These are phyloP conservation scores for Pygmarrhopalites habei DNA, from an alignment of 1,140 invertebrate species.

Conservation along the genomic window DNA sequence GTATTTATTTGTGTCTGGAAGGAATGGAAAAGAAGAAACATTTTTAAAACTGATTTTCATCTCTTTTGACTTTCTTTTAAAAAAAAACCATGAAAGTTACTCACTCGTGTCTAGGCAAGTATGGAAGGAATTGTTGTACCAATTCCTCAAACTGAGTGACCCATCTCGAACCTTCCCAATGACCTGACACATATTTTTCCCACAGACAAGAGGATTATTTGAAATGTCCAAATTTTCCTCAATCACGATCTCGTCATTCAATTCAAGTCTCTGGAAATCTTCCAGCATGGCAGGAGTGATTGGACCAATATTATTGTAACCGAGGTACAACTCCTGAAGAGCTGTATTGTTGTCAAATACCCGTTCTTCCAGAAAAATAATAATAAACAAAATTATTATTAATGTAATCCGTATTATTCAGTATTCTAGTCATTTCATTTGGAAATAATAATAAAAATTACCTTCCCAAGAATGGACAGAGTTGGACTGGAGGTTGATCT, in stretches of 20 bases:
- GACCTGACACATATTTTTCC: constrained; percentile 47
- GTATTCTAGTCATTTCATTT: constrained; percentile 1
- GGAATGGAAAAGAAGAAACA: no score
- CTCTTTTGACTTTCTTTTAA: no score
- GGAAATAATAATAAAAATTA: constrained; percentile 14
- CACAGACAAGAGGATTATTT: constrained; percentile 50
- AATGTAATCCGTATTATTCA: neutral
- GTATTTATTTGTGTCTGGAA: no score
- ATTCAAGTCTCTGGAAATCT: constrained; percentile 21
- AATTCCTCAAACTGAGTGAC: neutral
- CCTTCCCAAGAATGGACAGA: neutral
- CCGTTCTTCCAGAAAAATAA: constrained; percentile 47
- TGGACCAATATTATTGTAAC: constrained; percentile 48
- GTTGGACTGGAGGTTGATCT: constrained; percentile 6
- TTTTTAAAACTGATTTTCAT: no score
- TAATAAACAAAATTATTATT: constrained; percentile 48
- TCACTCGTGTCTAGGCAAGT: neutral
- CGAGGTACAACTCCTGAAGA: constrained; percentile 46
- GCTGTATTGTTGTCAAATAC: constrained; percentile 43
- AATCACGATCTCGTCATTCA: neutral
- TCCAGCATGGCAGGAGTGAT: constrained; percentile 30
- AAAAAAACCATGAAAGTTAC: no score
- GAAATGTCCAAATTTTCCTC: constrained; percentile 14
- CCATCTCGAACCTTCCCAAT: constrained; percentile 42
- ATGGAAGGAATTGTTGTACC: neutral